phyloP scores from a whole-genome alignment of 2,797 vertebrate species.

The Mormyrops boulengeri region DNA sequence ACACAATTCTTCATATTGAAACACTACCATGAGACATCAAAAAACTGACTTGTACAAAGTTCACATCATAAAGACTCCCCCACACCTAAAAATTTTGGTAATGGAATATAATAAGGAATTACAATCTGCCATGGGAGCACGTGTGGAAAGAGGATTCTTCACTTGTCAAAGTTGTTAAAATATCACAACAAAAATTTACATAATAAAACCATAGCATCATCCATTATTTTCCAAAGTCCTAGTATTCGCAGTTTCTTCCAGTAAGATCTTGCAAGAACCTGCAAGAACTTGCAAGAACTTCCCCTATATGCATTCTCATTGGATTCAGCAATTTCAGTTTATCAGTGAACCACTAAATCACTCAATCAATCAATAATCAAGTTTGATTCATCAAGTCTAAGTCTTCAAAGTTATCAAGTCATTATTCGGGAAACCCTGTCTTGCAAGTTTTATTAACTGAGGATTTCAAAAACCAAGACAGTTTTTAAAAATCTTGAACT shows the following conservation, averaged over 20 bases:
- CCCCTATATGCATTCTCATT: background rate
- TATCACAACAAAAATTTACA: background rate
- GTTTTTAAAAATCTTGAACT: background rate
- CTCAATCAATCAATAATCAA: background rate
- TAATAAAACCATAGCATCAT: background rate
- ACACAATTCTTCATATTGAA: constrained; percentile 18
- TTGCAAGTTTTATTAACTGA: constrained; percentile 8
- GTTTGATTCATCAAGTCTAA: background rate
- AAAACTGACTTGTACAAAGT: constrained; percentile 7
- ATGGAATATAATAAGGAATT: background rate
- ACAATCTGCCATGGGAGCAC: background rate
- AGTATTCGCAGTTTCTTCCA: background rate
- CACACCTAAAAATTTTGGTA: constrained; percentile 3
- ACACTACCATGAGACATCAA: constrained; percentile 12
- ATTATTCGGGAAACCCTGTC: background rate
- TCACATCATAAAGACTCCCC: background rate
- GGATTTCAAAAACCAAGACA: constrained; percentile 3
- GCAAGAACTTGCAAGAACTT: background rate
- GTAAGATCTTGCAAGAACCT: background rate
- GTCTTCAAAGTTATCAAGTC: background rate
- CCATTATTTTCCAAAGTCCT: background rate
- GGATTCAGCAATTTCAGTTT: background rate
- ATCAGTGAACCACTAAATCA: background rate
- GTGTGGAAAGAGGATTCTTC: constrained; percentile 1
- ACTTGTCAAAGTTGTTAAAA: background rate